Evolutionary conservation across 2,888 invertebrate species (phyloP).

Genomic region (Scaptomyza tumidula): DNA sequence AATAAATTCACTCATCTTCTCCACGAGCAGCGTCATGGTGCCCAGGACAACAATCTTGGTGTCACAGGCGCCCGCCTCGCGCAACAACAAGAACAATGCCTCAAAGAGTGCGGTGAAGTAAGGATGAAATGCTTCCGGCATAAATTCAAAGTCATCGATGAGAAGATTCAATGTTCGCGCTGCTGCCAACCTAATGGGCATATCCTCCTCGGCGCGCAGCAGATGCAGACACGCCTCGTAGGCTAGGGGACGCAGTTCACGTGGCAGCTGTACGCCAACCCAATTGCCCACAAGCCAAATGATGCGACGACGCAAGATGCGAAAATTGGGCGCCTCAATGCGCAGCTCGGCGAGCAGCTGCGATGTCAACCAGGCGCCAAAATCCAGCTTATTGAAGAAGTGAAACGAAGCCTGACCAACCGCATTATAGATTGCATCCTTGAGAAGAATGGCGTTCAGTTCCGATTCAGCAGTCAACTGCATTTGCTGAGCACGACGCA

Average conservation of each 20-base stretch:
- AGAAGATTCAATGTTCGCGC: constrained; percentile 93
- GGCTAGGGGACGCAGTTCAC: constrained; percentile 91
- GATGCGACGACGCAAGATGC: constrained; percentile 93
- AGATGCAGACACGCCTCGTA: constrained; percentile 92
- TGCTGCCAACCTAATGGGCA: constrained; percentile 94
- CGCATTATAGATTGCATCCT: constrained; percentile 97
- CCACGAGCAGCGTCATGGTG: constrained; percentile 95
- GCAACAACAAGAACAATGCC: constrained; percentile 92
- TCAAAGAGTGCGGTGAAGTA: constrained; percentile 92
- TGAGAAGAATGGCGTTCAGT: constrained; percentile 91
- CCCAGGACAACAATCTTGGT: constrained; percentile 97
- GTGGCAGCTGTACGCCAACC: constrained; percentile 93
- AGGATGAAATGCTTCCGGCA: constrained; percentile 92
- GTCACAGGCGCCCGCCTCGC: constrained; percentile 95
- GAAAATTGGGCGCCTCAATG: constrained; percentile 92
- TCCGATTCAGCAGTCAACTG: constrained; percentile 89
- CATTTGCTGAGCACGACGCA: constrained; percentile 89
- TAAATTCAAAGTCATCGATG: constrained; percentile 97
- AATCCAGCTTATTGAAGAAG: constrained; percentile 96
- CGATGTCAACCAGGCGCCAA: constrained; percentile 95
- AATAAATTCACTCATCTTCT: constrained; percentile 91
- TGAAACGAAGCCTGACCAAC: constrained; percentile 95
- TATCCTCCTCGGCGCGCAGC: constrained; percentile 91
- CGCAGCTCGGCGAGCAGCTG: constrained; percentile 93
- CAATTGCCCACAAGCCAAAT: constrained; percentile 91